Conservation (phyloP, 2,797 vertebrate species). For the Catharus ustulatus region DNA sequence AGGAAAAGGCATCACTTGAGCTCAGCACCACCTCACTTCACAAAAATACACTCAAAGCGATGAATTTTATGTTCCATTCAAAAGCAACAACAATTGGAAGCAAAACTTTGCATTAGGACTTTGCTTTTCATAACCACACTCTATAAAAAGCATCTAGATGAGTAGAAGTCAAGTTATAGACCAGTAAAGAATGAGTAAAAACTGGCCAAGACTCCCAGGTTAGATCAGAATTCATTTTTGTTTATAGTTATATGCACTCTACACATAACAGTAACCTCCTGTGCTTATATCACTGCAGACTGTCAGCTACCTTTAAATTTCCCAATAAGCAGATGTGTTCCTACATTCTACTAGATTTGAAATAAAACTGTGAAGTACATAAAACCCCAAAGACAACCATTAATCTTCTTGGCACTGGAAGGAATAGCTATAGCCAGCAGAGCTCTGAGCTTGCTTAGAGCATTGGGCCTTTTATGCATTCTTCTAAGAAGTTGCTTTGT, state of each 20-base stretch:
- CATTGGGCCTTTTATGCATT: neutral
- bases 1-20: neutral
- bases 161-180: neutral
- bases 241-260: neutral
- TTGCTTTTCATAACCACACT: neutral
- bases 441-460: neutral
- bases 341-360: slow-evolving; percentile 3
- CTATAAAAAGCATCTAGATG: neutral
- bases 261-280: neutral
- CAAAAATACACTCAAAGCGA: neutral
- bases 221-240: neutral
- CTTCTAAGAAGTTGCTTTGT: slow-evolving; percentile 2
- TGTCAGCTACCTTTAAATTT: neutral
- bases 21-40: neutral
- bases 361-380: slow-evolving; percentile 27
- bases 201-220: neutral
- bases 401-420: slow-evolving; percentile 45
- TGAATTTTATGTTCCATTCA: neutral
- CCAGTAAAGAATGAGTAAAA: neutral
- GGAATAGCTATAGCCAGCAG: neutral
- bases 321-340: slow-evolving; percentile 19
- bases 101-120: neutral
- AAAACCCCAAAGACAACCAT: slow-evolving; percentile 14
- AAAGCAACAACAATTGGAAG: neutral
- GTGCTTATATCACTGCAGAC: neutral